Evolutionary conservation across 1,140 invertebrate genomes (phyloP), one percentile per base, ranked within the genome.

Genomic region (Bombyx mandarina): DNA sequence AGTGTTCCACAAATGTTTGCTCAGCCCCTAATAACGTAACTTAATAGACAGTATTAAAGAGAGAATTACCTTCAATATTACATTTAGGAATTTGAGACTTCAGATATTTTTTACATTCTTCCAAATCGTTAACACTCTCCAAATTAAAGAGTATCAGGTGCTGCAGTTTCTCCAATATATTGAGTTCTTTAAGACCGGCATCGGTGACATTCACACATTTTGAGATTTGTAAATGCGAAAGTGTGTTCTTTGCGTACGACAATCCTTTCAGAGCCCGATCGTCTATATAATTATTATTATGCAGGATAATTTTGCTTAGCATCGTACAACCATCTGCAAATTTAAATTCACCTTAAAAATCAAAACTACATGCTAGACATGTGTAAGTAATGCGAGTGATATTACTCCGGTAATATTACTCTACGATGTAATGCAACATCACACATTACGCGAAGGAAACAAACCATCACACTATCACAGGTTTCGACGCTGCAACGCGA

Each of bases 201-300:
- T 87, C 84, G 22, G 78, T 79, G 6, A 87, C 84, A 77, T 79
- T 79, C 0, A 64, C n/a, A 64, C 81, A 84, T 51, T 82, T 71
- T 7, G 84, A 85, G 7, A 87, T 72, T 71, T 87, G 81, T 4
- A 85, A 68, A 77, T 79, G 58, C 26, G 66, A 61, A 45, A 87
- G 58, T 44, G 75, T 65, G 8, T 66, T 61, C 52, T 74, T 71
- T 7, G 73, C 82, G 77, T 82, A 69, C 12, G 66, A 63, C 6
- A 87, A 66, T 7, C 79, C 84, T 61, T 75, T 78, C 63, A 87
- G 64, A 51, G 84, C 84, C 65, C 75, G 75, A 54, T 87, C 75
- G 61, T 87, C 82, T 65, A 85, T 83, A 45, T 87, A 85, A 48
- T 73, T 73, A 51, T 73, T 71, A 63, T 87, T 75, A 57, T 87